Evolutionary conservation across 2,797 vertebrate species (phyloP), one percentile per base, ranked within the genome.

Genomic region (Pogoniulus pusillus): DNA sequence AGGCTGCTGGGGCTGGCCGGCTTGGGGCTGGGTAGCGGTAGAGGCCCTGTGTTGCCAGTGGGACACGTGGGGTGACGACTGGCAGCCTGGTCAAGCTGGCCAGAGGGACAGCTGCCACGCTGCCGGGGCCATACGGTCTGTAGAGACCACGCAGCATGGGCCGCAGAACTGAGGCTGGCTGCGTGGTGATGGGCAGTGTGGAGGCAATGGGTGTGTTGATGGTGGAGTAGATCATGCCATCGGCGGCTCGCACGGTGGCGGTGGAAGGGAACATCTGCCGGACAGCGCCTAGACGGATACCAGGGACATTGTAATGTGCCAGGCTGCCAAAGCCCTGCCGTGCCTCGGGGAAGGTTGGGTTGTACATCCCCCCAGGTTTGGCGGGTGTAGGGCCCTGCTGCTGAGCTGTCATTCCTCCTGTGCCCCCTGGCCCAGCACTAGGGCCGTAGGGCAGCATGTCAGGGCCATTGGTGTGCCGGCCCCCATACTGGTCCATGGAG

Each of bases 181-280:
- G 99, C 39, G 99, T 99, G 93, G 99, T 99, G 96, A 99, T 99
- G 97, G 99, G 99, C 96, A 99, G 98, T 1, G 99, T 99, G 85
- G 99, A 99, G 57, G 99, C 99, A 16, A 99, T 99, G 17, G 99
- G 99, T 16, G 99, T 98, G 83, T 99, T 99, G 93, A 99, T 99
- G 69, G 99, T 99, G 39, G 99, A 99, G 96, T 99, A 99, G 97
- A 99, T 99, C 99, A 99, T 99, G 86, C 99, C 99, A 12, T 99
- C 99, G 1, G 98, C 98, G 1, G 99, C 99, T 54, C 99, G 98
- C 90, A 99, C 98, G 1, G 98, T 98, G 41, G 97, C 97, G 0
- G 97, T 96, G 93, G 98, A 98, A 49, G 99, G 98, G 93, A 99
- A 98, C 94, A 99, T 97, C 92, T 99, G 98, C 59, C 98, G 98